phyloP scores from a whole-genome alignment of 1,140 invertebrate species.

The Oreohelix idahoensis region DNA sequence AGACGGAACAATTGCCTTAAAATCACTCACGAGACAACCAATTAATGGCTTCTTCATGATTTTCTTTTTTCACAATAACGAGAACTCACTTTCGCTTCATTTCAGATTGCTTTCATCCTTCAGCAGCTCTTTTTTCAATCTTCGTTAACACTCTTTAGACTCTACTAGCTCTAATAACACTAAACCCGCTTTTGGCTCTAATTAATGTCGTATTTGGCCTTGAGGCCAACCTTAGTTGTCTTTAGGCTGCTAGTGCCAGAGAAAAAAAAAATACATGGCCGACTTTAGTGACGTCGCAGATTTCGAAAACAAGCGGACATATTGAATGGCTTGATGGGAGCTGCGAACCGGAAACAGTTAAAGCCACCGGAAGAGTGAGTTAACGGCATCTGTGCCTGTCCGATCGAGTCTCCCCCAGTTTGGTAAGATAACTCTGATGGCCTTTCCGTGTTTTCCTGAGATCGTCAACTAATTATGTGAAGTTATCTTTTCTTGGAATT shows the following conservation, averaged over 20 bases:
- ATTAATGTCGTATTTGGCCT: neutral
- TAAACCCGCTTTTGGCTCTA: neutral
- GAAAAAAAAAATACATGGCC: neutral
- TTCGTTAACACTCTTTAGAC: neutral
- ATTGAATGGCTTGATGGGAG: slow-evolving; percentile 17
- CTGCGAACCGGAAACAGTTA: slow-evolving; percentile 24
- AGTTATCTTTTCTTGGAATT: neutral
- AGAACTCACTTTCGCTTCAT: neutral
- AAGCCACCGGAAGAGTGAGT: slow-evolving; percentile 18
- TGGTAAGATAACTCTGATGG: slow-evolving; percentile 35
- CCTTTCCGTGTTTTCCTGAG: slow-evolving; percentile 30
- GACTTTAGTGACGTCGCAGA: neutral
- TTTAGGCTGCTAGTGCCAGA: neutral
- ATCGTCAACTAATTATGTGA: slow-evolving; percentile 17
- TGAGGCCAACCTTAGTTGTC: neutral
- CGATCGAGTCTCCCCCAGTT: neutral
- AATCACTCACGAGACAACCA: neutral
- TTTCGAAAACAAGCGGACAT: slow-evolving; percentile 7
- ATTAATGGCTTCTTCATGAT: neutral
- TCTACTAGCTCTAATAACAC: neutral
- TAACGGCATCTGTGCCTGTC: slow-evolving; percentile 21
- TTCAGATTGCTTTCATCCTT: slow-evolving; percentile 1
- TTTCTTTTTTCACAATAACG: neutral
- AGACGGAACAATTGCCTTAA: neutral
- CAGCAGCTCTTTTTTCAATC: neutral